Conservation (phyloP, 1,140 invertebrate genomes). For the Aphidius ervi region DNA sequence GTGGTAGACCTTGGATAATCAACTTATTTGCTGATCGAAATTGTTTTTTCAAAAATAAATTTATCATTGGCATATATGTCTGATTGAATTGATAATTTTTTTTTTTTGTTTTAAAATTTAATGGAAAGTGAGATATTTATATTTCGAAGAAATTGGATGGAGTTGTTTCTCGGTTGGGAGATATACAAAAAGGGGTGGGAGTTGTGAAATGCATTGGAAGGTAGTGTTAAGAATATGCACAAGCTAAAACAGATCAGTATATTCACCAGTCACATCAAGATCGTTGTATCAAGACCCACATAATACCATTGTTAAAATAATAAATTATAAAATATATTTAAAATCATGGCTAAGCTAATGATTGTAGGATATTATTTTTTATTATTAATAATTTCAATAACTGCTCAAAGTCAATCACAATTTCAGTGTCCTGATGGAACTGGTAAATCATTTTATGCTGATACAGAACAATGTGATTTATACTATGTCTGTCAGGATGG, state of each 20-base stretch:
- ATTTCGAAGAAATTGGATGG: no score
- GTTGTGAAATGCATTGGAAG: conserved; percentile 40
- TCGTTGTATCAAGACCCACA: conserved; percentile 1
- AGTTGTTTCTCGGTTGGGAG: no score
- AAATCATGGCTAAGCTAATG: conserved; percentile 1
- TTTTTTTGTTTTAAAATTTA: no score
- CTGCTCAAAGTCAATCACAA: conserved; percentile 32
- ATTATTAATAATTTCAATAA: conserved; percentile 12
- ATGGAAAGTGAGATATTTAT: no score
- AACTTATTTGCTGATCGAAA: no score
- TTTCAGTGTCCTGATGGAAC: conserved; percentile 70
- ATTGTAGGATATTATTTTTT: conserved; percentile 5
- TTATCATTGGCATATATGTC: no score
- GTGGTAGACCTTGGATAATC: no score
- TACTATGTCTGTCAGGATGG: conserved; percentile 73
- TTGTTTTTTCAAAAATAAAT: no score
- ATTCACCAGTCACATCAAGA: conserved; percentile 28
- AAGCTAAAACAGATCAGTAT: conserved; percentile 43
- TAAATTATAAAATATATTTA: no score
- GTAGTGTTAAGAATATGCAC: conserved; percentile 29
- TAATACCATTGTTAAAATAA: no score
- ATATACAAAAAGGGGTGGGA: conserved; percentile 34
- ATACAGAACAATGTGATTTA: conserved; percentile 75
- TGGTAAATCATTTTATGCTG: conserved; percentile 64
- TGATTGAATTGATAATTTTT: no score